Evolutionary conservation across 2,888 invertebrate species (phyloP).

Genomic region (Metallyticus violacea): DNA sequence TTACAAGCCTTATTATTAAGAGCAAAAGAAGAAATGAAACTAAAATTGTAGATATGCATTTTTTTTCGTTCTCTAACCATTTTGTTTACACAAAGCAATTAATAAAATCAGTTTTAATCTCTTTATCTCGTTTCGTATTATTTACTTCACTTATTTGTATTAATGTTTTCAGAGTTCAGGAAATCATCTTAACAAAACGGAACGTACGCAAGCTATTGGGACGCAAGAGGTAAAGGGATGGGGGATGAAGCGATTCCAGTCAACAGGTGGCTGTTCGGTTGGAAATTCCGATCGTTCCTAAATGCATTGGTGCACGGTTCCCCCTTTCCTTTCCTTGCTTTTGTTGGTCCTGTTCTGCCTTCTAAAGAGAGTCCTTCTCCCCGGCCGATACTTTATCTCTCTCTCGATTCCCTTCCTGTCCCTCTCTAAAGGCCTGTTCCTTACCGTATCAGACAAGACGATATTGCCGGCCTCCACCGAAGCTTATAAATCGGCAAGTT

Average conservation of each 20-base stretch:
- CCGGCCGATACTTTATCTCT: neutral
- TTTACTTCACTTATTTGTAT: no score
- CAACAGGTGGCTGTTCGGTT: slow-evolving; percentile 26
- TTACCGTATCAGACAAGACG: neutral
- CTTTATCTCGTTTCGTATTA: no score
- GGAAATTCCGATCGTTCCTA: slow-evolving; percentile 28
- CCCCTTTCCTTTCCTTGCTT: neutral
- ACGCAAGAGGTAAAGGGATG: neutral
- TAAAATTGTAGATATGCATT: no score
- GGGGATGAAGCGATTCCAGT: neutral
- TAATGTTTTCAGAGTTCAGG: neutral
- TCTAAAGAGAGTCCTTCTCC: neutral
- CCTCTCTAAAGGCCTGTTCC: neutral
- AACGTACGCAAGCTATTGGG: neutral
- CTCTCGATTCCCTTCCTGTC: neutral
- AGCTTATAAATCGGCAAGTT: neutral
- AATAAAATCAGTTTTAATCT: no score
- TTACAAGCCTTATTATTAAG: no score
- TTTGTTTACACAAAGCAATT: no score
- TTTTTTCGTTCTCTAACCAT: no score
- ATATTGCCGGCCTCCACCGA: neutral
- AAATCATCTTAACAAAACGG: neutral
- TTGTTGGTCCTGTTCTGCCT: neutral
- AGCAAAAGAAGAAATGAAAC: no score
- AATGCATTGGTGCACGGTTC: slow-evolving; percentile 15